Conservation (phyloP, 2,797 vertebrate genomes). For the Hapalemur alaotrensis region DNA sequence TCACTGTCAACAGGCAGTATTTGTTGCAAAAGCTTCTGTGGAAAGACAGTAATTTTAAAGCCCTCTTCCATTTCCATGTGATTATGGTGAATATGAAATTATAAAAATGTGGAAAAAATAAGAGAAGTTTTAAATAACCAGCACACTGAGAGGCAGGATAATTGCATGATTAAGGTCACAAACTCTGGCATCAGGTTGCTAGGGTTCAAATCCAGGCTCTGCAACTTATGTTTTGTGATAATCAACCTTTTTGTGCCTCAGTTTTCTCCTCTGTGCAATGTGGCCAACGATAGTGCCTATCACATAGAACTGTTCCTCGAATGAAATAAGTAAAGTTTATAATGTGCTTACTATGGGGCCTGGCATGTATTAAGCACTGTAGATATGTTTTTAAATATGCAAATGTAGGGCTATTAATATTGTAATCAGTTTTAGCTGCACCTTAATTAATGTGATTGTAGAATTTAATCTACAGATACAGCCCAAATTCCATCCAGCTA, state of each 20-base stretch:
- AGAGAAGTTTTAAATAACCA: not conserved
- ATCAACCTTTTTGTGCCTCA: not conserved
- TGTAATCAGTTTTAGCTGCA: conserved; percentile 17
- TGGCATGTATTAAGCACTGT: not conserved
- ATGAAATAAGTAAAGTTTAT: not conserved
- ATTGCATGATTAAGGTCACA: not conserved
- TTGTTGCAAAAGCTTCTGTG: conserved; percentile 13
- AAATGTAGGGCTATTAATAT: not conserved
- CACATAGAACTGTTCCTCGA: not conserved
- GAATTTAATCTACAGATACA: conserved; percentile 34
- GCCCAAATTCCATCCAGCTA: conserved; percentile 27
- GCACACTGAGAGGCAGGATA: not conserved
- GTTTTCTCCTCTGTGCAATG: not conserved
- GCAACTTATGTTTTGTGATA: not conserved
- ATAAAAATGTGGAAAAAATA: not conserved
- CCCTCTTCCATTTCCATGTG: not conserved
- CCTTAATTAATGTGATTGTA: not conserved
- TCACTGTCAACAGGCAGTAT: not conserved
- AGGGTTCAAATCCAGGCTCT: not conserved
- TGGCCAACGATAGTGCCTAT: not conserved
- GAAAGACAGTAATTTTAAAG: conserved; percentile 37
- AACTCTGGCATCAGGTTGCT: not conserved
- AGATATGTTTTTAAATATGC: not conserved
- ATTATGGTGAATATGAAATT: not conserved
- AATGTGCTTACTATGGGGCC: not conserved